A percentile compares a stretch with the other conserved stretches of the same genome.
Evolutionary conservation across 2,888 invertebrate species (phyloP).

Genomic region (Nemapogon koenigi): DNA sequence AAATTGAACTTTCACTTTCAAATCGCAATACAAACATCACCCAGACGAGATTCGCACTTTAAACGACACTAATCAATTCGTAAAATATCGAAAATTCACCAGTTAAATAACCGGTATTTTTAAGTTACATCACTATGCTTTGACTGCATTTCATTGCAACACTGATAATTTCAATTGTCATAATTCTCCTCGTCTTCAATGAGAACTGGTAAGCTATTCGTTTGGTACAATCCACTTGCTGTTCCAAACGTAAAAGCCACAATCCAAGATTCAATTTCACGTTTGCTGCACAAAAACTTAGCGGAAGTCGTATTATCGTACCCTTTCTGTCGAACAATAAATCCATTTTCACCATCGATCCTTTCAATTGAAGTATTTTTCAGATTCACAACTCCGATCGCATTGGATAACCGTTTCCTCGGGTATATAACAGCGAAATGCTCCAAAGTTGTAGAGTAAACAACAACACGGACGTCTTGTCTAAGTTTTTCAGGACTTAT

Average conservation of each 20-base stretch:
- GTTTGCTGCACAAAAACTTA: constrained; percentile 64
- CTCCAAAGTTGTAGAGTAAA: constrained; percentile 68
- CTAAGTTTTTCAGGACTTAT: constrained; percentile 63
- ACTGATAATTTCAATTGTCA: constrained; percentile 19
- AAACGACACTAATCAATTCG: too few species aligned
- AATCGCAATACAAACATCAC: too few species aligned
- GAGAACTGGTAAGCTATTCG: constrained; percentile 65
- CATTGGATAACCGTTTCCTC: constrained; percentile 67
- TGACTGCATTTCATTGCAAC: too few species aligned
- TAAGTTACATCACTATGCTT: too few species aligned
- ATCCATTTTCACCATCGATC: constrained; percentile 57
- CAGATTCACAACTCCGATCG: constrained; percentile 67
- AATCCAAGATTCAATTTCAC: too few species aligned
- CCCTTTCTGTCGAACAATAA: constrained; percentile 67
- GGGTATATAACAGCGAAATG: constrained; percentile 72
- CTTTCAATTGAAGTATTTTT: constrained; percentile 66
- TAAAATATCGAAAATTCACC: too few species aligned
- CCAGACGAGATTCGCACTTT: too few species aligned
- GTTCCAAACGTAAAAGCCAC: constrained; percentile 59
- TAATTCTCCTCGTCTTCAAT: constrained; percentile 66
- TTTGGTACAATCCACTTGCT: constrained; percentile 56
- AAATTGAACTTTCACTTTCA: too few species aligned
- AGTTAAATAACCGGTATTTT: too few species aligned
- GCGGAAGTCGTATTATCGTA: constrained; percentile 69
- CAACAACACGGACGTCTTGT: constrained; percentile 68